phyloP scores from a whole-genome alignment of 2,888 invertebrate species.

The Caenorhabditis sulstoni region DNA sequence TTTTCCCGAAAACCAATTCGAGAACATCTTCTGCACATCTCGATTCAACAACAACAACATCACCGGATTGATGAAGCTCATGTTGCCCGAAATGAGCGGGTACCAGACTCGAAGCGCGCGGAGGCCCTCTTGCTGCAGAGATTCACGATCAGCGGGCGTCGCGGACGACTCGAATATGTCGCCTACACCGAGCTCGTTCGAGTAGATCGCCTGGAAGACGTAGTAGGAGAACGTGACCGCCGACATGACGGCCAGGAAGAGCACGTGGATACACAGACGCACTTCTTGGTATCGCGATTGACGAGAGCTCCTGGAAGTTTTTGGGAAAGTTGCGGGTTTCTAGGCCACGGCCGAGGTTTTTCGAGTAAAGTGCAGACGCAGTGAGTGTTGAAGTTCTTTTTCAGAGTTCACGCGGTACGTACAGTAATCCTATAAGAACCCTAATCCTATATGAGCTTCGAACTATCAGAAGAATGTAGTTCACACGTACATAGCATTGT shows the following conservation, averaged over 20 bases:
- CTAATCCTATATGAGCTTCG: too few species aligned
- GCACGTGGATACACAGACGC: constrained; percentile 34
- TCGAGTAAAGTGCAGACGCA: too few species aligned
- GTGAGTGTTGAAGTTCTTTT: too few species aligned
- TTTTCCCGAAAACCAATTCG: too few species aligned
- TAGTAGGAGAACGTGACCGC: constrained; percentile 38
- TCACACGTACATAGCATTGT: too few species aligned
- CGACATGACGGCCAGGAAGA: constrained; percentile 25
- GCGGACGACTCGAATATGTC: constrained; percentile 7
- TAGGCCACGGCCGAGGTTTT: too few species aligned
- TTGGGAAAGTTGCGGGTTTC: too few species aligned
- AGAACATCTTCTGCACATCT: constrained; percentile 23
- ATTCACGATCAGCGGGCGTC: constrained; percentile 1
- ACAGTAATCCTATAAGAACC: too few species aligned
- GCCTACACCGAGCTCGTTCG: constrained; percentile 40
- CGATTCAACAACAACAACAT: constrained; percentile 40
- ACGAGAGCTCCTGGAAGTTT: constrained; percentile 26
- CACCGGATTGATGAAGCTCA: constrained; percentile 39
- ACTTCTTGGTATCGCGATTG: constrained; percentile 32
- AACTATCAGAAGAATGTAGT: too few species aligned
- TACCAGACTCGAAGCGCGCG: constrained; percentile 40
- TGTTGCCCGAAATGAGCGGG: constrained; percentile 37
- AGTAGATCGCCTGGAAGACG: constrained; percentile 42
- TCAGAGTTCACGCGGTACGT: too few species aligned
- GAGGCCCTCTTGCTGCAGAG: constrained; percentile 38